Evolutionary conservation across 2,888 invertebrate genomes (phyloP).

Genomic region (Apocheima hispidaria): DNA sequence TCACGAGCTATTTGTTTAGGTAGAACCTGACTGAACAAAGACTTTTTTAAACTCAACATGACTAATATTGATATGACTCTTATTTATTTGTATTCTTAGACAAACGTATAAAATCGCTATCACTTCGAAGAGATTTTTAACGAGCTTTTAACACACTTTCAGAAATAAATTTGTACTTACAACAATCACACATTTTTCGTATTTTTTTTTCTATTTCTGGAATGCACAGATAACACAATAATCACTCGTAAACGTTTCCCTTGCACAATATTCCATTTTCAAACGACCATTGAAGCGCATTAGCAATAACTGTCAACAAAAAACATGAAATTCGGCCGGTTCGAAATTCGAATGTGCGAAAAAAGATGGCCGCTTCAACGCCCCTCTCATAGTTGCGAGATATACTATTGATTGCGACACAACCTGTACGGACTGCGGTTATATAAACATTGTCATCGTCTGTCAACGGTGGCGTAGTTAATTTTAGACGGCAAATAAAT

Average conservation of each 20-base stretch:
- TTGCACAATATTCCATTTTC: slow-evolving; percentile 36
- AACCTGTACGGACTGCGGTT: slow-evolving; percentile 55
- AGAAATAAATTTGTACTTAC: slow-evolving; percentile 37
- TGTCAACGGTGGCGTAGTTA: slow-evolving; percentile 37
- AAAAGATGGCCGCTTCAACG: slow-evolving; percentile 50
- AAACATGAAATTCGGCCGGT: slow-evolving; percentile 46
- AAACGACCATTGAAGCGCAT: slow-evolving; percentile 33
- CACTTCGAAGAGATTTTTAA: neutral
- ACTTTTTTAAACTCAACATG: neutral
- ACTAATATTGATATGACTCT: neutral
- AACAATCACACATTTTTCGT: slow-evolving; percentile 41
- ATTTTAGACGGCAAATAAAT: slow-evolving; percentile 38
- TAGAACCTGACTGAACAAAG: slow-evolving; percentile 4
- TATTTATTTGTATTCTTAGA: neutral
- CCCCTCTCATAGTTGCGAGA: slow-evolving; percentile 59
- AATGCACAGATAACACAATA: slow-evolving; percentile 27
- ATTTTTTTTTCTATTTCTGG: slow-evolving; percentile 24
- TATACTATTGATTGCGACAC: slow-evolving; percentile 60
- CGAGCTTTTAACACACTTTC: too few relatives aligned
- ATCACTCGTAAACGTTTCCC: slow-evolving; percentile 20
- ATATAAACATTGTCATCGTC: slow-evolving; percentile 66
- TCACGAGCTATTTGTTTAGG: slow-evolving; percentile 36
- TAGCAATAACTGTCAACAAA: slow-evolving; percentile 40
- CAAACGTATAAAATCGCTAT: neutral
- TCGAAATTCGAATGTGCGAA: slow-evolving; percentile 46